phyloP scores from a whole-genome alignment of 2,797 vertebrate genomes.

The Coregonus suidteri region DNA sequence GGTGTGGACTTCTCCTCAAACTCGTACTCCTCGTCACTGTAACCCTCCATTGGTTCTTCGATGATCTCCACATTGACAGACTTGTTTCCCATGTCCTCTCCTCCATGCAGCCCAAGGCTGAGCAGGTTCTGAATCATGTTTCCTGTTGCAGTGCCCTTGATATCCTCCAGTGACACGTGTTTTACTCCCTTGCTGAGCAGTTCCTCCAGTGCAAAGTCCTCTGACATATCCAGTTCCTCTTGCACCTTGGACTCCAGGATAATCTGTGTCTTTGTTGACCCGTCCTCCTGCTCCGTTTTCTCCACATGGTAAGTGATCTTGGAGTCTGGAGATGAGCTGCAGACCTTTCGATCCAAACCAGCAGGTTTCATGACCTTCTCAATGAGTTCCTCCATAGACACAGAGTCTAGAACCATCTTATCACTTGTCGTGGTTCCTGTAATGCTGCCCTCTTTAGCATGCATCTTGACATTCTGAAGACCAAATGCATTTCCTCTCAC shows the following conservation, averaged over 20 bases:
- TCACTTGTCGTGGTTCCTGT: constrained; percentile 35
- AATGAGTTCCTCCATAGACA: constrained; percentile 87
- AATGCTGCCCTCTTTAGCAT: neutral
- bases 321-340: constrained; percentile 72
- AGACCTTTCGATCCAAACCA: constrained; percentile 64
- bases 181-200: constrained; percentile 77
- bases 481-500: constrained; percentile 23
- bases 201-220: constrained; percentile 71
- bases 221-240: constrained; percentile 81
- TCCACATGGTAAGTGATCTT: constrained; percentile 82
- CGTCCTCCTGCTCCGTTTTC: constrained; percentile 80
- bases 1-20: constrained; percentile 62
- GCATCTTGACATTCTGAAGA: neutral
- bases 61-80: constrained; percentile 89
- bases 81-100: constrained; percentile 71
- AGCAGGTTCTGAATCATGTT: constrained; percentile 83
- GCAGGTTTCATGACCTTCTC: constrained; percentile 81
- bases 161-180: constrained; percentile 78
- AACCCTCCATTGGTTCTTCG: constrained; percentile 81
- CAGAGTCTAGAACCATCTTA: constrained; percentile 71
- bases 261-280: constrained; percentile 84
- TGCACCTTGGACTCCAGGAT: constrained; percentile 86
- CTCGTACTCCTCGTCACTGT: constrained; percentile 68
- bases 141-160: constrained; percentile 78
- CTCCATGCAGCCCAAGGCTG: constrained; percentile 76